Evolutionary conservation across 1,140 invertebrate genomes (phyloP).

Genomic region (Trissolcus basalis): DNA sequence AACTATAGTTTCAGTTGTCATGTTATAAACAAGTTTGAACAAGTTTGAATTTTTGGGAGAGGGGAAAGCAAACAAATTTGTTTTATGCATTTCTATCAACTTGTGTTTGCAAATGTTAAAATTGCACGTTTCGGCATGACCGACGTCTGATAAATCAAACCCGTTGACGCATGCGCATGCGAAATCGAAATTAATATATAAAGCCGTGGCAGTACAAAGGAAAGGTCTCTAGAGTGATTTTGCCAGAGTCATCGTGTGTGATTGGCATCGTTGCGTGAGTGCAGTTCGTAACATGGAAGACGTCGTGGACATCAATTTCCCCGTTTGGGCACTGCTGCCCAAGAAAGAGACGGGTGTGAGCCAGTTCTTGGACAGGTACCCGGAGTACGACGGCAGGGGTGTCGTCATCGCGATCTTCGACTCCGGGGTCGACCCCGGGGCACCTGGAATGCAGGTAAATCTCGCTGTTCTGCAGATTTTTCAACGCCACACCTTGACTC

Average conservation of each 20-base stretch:
- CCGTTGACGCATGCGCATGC: slow-evolving; percentile 59
- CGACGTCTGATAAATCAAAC: too few relatives aligned
- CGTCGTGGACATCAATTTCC: slow-evolving; percentile 86
- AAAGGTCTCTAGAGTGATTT: slow-evolving; percentile 68
- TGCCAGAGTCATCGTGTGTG: slow-evolving; percentile 58
- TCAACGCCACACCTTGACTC: too few relatives aligned
- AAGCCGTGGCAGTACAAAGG: slow-evolving; percentile 67
- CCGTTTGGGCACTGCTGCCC: slow-evolving; percentile 88
- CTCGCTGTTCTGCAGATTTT: neutral
- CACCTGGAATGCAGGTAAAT: slow-evolving; percentile 91
- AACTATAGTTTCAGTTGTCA: too few relatives aligned
- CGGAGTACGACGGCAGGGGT: slow-evolving; percentile 93
- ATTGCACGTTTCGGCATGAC: too few relatives aligned
- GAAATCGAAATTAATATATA: slow-evolving; percentile 69
- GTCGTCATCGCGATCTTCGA: slow-evolving; percentile 96
- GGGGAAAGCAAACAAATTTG: too few relatives aligned
- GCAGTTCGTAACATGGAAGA: slow-evolving; percentile 77
- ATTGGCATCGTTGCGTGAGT: slow-evolving; percentile 51
- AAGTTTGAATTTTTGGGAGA: too few relatives aligned
- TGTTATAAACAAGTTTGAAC: too few relatives aligned
- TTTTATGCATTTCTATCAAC: too few relatives aligned
- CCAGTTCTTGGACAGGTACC: slow-evolving; percentile 92
- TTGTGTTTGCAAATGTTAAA: too few relatives aligned
- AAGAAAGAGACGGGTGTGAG: slow-evolving; percentile 96
- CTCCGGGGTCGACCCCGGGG: slow-evolving; percentile 97